Percentiles rank a stretch among this genome's conserved stretches.
Evolutionary conservation across 2,113 vertebrate genomes (phyloP).

Genomic region (Porphyrio hochstetteri): DNA sequence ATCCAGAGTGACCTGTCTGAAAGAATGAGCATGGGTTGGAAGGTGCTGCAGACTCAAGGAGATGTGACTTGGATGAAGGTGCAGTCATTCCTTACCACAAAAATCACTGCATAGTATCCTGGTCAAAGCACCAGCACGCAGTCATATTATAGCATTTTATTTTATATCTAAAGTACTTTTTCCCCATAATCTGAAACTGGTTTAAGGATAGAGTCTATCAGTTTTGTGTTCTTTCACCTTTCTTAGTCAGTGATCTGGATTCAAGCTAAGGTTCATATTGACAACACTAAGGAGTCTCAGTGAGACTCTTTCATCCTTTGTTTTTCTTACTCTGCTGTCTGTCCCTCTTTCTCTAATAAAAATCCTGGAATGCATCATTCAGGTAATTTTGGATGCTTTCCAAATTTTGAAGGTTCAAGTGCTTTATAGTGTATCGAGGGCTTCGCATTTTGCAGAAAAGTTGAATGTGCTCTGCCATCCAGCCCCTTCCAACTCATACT

Average conservation of each 20-base stretch:
- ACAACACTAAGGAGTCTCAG: neutral
- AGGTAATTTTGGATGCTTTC: neutral
- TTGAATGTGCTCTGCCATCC: neutral
- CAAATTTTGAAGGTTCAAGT: neutral
- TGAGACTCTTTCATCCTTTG: neutral
- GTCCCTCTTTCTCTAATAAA: neutral
- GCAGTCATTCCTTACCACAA: neutral
- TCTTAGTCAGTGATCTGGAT: neutral
- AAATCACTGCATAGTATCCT: neutral
- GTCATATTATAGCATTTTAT: neutral
- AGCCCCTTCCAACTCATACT: neutral
- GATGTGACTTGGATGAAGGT: neutral
- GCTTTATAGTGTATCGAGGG: neutral
- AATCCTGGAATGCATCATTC: neutral
- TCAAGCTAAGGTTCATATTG: neutral
- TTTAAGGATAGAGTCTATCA: neutral
- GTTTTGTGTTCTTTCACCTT: neutral
- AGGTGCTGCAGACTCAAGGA: neutral
- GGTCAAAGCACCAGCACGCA: neutral
- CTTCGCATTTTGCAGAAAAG: constrained; percentile 9
- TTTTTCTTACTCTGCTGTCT: neutral
- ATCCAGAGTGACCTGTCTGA: rapidly evolving
- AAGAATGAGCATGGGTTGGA: neutral
- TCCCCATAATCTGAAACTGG: neutral
- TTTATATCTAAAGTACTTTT: neutral